These are phyloP conservation scores for Archocentrus centrarchus DNA, from an alignment of 2,113 vertebrate species.

Conservation along the genomic window DNA sequence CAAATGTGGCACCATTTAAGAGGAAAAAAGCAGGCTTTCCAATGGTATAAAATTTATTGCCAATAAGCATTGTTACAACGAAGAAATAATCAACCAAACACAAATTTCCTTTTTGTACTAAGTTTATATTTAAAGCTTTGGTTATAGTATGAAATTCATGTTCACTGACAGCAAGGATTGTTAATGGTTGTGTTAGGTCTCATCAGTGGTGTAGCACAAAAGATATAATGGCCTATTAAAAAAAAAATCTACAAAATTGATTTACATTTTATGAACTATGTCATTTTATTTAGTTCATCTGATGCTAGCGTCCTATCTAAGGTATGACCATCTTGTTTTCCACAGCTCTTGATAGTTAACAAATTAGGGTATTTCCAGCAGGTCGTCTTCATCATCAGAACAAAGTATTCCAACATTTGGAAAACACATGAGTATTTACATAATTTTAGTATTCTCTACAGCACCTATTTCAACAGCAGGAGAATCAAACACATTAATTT, in stretches of 20 bases:
- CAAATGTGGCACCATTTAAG: too few relatives aligned
- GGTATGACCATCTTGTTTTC: neutral
- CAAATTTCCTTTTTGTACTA: too few relatives aligned
- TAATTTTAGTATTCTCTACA: neutral
- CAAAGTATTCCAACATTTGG: neutral
- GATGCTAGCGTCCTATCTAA: neutral
- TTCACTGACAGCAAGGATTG: neutral
- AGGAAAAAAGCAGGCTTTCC: too few relatives aligned
- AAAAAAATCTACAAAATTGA: neutral
- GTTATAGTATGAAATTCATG: neutral
- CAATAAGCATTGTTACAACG: too few relatives aligned
- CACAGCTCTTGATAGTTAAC: neutral
- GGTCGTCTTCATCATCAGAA: neutral
- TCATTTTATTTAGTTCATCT: constrained; percentile 12
- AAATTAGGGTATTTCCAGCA: constrained; percentile 18
- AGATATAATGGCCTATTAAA: neutral
- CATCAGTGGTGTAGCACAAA: too few relatives aligned
- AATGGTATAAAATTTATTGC: too few relatives aligned
- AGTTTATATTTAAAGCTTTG: too few relatives aligned
- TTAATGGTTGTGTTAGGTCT: neutral
- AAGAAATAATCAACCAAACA: too few relatives aligned
- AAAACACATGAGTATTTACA: neutral
- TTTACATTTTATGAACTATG: constrained; percentile 1
- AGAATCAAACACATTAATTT: constrained; percentile 11
- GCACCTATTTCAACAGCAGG: constrained; percentile 10